phyloP scores from a whole-genome alignment of 2,113 vertebrate species.

The Centropus unirufus region DNA sequence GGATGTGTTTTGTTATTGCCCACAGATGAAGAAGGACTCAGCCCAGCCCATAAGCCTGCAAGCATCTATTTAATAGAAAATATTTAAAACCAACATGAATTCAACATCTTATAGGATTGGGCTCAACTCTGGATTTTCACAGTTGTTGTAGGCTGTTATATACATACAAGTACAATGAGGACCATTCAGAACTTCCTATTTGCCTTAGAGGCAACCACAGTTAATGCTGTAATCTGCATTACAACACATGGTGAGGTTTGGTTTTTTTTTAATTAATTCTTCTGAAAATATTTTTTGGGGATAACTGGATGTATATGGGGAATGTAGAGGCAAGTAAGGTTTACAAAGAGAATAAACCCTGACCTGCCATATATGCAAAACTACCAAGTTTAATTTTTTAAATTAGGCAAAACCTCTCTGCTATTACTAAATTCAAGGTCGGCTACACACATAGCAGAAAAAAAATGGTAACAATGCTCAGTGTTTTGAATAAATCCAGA shows the following conservation, averaged over 20 bases:
- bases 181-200: slow-evolving; percentile 8
- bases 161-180: background rate
- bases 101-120: background rate
- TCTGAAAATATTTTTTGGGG: slow-evolving; percentile 7
- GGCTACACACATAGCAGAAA: background rate
- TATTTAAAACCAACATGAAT: background rate
- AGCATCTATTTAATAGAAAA: background rate
- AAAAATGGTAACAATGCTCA: background rate
- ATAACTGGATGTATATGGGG: background rate
- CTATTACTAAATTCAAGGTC: background rate
- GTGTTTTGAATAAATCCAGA: background rate
- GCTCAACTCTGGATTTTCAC: background rate
- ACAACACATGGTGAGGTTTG: background rate
- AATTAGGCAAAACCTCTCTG: background rate
- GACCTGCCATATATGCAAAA: background rate
- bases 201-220: background rate
- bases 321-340: background rate
- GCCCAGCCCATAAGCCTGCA: background rate
- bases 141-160: background rate
- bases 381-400: background rate
- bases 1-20: background rate
- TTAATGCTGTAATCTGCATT: slow-evolving; percentile 12
- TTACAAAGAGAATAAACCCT: background rate
- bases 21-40: background rate
- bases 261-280: background rate